phyloP scores from a whole-genome alignment of 2,113 vertebrate genomes.

The Cochlearius cochlearius region DNA sequence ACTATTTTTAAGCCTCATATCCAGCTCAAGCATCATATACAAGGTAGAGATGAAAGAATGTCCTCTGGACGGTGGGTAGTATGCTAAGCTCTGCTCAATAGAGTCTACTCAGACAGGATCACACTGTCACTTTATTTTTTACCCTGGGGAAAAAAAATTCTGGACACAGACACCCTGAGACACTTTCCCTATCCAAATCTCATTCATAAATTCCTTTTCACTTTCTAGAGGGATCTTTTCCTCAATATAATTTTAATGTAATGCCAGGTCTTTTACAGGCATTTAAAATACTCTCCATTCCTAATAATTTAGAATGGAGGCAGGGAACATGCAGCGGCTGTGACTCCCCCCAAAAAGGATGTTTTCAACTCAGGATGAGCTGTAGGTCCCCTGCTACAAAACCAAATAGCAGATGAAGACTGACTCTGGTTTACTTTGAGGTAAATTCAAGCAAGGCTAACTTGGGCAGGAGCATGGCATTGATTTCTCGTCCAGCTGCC shows the following conservation, averaged over 20 bases:
- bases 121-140: background rate
- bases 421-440: background rate
- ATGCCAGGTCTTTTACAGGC: background rate
- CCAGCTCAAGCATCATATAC: background rate
- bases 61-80: background rate
- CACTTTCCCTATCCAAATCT: background rate
- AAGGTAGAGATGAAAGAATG: background rate
- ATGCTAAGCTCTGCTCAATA: background rate
- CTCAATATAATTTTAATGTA: background rate
- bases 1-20: conserved; percentile 18
- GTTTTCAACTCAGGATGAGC: background rate
- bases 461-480: background rate
- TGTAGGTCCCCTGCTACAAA: background rate
- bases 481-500: background rate
- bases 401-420: background rate
- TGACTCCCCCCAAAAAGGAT: background rate
- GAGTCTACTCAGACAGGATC: background rate
- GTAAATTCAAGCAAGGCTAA: background rate
- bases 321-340: background rate
- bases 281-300: background rate
- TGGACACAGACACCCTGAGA: background rate
- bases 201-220: background rate
- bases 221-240: background rate
- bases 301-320: background rate
- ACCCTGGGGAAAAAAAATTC: background rate